Percentiles rank a stretch among this genome's conserved stretches.
phyloP scores from a whole-genome alignment of 1,140 invertebrate species.

The Epicauta chinensis region DNA sequence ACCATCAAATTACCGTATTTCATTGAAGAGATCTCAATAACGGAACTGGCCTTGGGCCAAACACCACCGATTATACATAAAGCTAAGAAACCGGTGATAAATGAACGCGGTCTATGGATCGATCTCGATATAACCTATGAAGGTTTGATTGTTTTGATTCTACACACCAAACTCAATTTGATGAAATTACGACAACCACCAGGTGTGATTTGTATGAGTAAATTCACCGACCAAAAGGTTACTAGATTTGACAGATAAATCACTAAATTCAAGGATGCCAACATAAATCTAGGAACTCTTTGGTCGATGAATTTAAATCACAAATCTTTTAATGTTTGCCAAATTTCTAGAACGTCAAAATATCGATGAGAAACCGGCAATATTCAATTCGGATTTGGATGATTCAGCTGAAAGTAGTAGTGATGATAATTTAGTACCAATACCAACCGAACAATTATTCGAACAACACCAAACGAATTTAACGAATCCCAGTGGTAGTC shows the following conservation, averaged over 20 bases:
- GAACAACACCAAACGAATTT: neutral
- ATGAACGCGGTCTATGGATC: slow-evolving; percentile 88
- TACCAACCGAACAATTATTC: neutral
- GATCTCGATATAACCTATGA: slow-evolving; percentile 87
- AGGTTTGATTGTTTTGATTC: slow-evolving; percentile 79
- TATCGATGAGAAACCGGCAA: slow-evolving; percentile 40
- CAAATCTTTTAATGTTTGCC: too few species aligned
- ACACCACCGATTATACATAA: slow-evolving; percentile 70
- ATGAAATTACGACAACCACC: slow-evolving; percentile 67
- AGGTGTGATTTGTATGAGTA: slow-evolving; percentile 13
- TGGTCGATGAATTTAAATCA: too few species aligned
- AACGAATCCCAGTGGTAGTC: slow-evolving; percentile 28
- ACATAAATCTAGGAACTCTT: too few species aligned
- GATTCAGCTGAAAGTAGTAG: slow-evolving; percentile 88
- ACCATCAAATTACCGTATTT: slow-evolving; percentile 85
- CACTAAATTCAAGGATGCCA: too few species aligned
- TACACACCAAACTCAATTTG: slow-evolving; percentile 94
- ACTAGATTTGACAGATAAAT: too few species aligned
- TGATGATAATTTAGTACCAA: slow-evolving; percentile 60
- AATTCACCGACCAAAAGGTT: too few species aligned
- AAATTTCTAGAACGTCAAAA: slow-evolving; percentile 13
- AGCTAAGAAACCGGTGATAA: slow-evolving; percentile 65
- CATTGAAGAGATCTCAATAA: slow-evolving; percentile 75
- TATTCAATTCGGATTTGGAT: slow-evolving; percentile 82
- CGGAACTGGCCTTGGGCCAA: slow-evolving; percentile 68